Percentiles rank a stretch among this genome's conserved stretches.
Evolutionary conservation across 2,113 vertebrate species (phyloP).

Genomic region (Dunckerocampus dactyliophorus): DNA sequence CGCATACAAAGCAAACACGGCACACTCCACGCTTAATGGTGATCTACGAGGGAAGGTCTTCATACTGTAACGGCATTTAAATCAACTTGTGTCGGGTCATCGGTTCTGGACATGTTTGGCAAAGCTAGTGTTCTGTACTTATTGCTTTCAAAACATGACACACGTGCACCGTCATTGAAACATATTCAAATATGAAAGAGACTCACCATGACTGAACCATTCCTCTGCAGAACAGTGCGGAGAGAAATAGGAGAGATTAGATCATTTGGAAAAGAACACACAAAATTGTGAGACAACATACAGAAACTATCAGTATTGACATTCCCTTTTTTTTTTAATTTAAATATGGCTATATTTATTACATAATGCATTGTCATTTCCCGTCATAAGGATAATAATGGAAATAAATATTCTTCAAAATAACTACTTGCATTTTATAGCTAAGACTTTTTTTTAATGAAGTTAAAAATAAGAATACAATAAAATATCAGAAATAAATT

Average conservation of each 20-base stretch:
- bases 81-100: neutral
- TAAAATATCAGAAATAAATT: too few species aligned
- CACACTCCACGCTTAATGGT: conserved; percentile 10
- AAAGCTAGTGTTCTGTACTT: conserved; percentile 88
- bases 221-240: conserved; percentile 77
- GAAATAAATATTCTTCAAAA: too few species aligned
- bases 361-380: too few species aligned
- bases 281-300: conserved; percentile 4
- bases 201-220: conserved; percentile 96
- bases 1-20: conserved; percentile 42
- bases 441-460: too few species aligned
- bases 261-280: conserved; percentile 28
- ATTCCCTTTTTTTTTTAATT: too few species aligned
- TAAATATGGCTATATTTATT: too few species aligned
- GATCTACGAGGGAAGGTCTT: conserved; percentile 5
- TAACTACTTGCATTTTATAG: too few species aligned
- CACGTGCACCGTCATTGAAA: conserved; percentile 47
- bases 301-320: too few species aligned
- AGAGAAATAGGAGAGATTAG: conserved; percentile 48
- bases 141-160: conserved; percentile 70
- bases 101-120: conserved; percentile 45
- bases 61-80: neutral
- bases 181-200: conserved; percentile 19
- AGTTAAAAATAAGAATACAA: too few species aligned
- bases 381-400: too few species aligned